phyloP scores from a whole-genome alignment of 2,113 vertebrate genomes.

The Onychorhynchus coronatus region DNA sequence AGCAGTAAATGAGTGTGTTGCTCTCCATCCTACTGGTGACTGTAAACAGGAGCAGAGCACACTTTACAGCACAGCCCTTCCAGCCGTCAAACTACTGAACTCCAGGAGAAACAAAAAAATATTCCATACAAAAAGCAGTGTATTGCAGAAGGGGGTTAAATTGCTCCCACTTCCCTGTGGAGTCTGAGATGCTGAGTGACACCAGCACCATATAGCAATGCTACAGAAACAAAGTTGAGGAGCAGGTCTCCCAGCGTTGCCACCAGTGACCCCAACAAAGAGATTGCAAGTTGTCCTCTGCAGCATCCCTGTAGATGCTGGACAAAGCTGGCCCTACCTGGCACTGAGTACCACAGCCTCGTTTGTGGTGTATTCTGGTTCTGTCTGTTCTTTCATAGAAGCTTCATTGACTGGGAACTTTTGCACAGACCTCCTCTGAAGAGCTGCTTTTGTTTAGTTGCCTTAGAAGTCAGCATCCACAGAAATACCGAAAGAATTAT shows the following conservation, averaged over 20 bases:
- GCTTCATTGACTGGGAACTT: background rate
- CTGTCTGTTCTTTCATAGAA: background rate
- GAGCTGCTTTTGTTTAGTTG: background rate
- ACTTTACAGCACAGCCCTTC: background rate
- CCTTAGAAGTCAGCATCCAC: background rate
- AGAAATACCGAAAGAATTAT: background rate
- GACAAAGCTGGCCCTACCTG: background rate
- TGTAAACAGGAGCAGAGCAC: background rate
- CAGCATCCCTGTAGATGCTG: background rate
- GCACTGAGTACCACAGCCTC: background rate
- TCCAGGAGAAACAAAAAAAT: background rate
- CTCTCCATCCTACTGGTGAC: background rate
- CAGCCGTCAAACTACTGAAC: background rate
- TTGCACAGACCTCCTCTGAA: background rate
- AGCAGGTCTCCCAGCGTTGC: background rate
- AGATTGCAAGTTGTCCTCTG: background rate
- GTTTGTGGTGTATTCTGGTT: background rate
- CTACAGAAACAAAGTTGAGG: background rate
- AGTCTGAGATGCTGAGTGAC: background rate
- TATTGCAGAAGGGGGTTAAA: background rate
- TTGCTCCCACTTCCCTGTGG: background rate
- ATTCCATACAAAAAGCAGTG: background rate
- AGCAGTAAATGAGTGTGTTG: background rate
- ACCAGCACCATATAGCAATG: rapidly evolving
- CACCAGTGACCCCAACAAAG: background rate